These are phyloP conservation scores for Hydrozoanthus gracilis DNA, from an alignment of 92 coral and sea anemone genomes.

Conservation along the genomic window DNA sequence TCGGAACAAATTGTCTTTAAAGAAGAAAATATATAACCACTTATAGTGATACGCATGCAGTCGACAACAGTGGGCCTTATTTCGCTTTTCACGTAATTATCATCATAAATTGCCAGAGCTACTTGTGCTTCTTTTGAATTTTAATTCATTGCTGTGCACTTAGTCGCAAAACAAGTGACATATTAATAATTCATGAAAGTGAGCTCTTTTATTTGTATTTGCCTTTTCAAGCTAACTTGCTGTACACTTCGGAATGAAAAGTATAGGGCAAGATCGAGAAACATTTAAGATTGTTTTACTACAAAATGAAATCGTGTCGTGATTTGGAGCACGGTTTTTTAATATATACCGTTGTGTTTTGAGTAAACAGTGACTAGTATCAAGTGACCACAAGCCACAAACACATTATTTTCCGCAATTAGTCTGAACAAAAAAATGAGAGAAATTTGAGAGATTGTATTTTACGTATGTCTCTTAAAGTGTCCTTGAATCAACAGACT, in stretches of 20 bases:
- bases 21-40: constrained; percentile 24
- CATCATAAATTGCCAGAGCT: neutral
- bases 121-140: neutral
- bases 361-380: constrained; percentile 24
- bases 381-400: constrained; percentile 36
- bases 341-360: constrained; percentile 4
- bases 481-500: constrained; percentile 5
- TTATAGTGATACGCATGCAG: neutral
- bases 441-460: neutral
- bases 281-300: neutral
- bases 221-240: neutral
- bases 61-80: neutral
- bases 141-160: neutral
- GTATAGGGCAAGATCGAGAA: neutral
- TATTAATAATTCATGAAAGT: neutral
- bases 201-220: neutral
- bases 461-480: constrained; percentile 7
- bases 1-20: neutral
- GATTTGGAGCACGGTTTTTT: neutral
- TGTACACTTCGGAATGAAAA: neutral
- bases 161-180: neutral
- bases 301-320: neutral
- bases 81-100: neutral
- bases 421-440: constrained; percentile 19
- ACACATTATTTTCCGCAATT: constrained; percentile 29